These are phyloP conservation scores for Chaenocephalus aceratus DNA, from an alignment of 2,113 vertebrate species.

Conservation along the genomic window DNA sequence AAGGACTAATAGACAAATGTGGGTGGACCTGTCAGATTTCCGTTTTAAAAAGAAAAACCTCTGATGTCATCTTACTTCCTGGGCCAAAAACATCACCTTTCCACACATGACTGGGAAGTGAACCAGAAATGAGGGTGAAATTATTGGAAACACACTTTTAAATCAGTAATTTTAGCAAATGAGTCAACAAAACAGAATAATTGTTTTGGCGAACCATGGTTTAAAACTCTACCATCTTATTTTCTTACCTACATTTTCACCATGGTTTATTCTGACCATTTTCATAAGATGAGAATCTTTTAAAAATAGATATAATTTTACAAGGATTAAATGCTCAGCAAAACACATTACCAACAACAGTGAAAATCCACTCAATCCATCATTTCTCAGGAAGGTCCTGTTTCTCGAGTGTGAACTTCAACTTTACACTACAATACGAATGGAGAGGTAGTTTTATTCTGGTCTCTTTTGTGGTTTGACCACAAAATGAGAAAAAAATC, in stretches of 20 bases:
- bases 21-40: constrained; percentile 15
- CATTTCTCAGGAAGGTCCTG: neutral
- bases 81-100: constrained; percentile 14
- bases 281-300: neutral
- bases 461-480: constrained; percentile 18
- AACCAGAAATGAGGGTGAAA: constrained; percentile 5
- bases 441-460: constrained; percentile 28
- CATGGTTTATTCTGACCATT: neutral
- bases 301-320: neutral
- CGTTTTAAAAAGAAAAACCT: constrained; percentile 32
- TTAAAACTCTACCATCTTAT: neutral
- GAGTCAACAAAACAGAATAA: too few relatives aligned
- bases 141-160: constrained; percentile 4
- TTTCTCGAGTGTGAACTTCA: neutral
- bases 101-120: neutral
- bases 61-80: constrained; percentile 35
- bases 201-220: too few relatives aligned
- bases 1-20: neutral
- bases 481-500: constrained; percentile 18
- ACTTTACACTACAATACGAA: neutral
- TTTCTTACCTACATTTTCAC: neutral
- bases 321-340: too few relatives aligned
- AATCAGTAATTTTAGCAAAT: neutral
- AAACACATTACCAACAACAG: neutral
- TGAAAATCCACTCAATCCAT: neutral